A percentile compares a stretch with the other conserved stretches of the same genome.
phyloP scores from a whole-genome alignment of 2,113 vertebrate genomes.

The Oxyura jamaicensis region DNA sequence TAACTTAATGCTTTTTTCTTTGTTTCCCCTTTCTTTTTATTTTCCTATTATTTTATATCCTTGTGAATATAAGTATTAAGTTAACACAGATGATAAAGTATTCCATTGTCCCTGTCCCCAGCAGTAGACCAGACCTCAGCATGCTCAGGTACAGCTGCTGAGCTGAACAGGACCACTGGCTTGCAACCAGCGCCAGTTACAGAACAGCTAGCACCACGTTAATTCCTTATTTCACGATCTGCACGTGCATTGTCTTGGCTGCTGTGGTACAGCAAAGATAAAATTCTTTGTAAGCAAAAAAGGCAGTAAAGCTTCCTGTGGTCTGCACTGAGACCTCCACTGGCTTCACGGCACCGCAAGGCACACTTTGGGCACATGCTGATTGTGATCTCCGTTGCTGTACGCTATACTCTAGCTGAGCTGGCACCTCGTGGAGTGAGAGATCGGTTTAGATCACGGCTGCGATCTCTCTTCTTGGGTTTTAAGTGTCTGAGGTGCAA shows the following conservation, averaged over 20 bases:
- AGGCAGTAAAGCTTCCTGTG: not conserved
- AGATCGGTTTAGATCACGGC: not conserved
- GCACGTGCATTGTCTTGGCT: not conserved
- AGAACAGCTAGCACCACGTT: not conserved
- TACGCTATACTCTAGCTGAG: not conserved
- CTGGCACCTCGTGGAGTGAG: not conserved
- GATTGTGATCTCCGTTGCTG: not conserved
- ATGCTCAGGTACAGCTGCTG: not conserved
- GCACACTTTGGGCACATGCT: not conserved
- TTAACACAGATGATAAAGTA: not conserved
- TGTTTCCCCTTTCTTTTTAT: not conserved
- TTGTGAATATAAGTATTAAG: not conserved
- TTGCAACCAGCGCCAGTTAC: not conserved
- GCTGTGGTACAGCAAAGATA: not conserved
- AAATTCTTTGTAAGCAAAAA: not conserved
- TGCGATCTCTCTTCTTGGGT: not conserved
- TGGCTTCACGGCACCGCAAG: not conserved
- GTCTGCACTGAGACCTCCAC: not conserved
- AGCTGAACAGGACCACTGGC: not conserved
- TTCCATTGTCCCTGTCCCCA: fast-evolving
- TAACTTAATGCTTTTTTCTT: fast-evolving
- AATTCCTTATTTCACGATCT: not conserved
- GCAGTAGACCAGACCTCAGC: not conserved
- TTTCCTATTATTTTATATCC: not conserved
- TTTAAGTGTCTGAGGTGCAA: not conserved